phyloP scores from a whole-genome alignment of 2,113 vertebrate species.

The Pelvicachromis taeniatus region DNA sequence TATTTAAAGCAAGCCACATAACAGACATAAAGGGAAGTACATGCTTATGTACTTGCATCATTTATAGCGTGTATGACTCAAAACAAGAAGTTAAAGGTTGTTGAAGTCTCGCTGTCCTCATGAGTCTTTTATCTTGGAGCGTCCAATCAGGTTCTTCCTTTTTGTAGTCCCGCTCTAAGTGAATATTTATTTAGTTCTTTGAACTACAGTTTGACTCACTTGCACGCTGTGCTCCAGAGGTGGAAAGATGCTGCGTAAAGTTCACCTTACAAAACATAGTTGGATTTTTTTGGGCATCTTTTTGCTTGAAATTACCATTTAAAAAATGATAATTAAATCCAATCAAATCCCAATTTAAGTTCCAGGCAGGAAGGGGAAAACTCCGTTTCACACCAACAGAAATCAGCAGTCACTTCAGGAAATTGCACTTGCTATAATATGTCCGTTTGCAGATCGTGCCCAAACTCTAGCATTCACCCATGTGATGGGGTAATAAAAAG shows the following conservation, averaged over 20 bases:
- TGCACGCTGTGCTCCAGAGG: not conserved
- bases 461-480: constrained; percentile 4
- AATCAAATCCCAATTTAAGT: not conserved
- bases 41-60: not conserved
- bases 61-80: not conserved
- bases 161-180: not conserved
- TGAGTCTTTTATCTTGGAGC: not conserved
- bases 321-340: not conserved
- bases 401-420: constrained; percentile 25
- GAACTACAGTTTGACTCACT: not conserved
- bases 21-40: not conserved
- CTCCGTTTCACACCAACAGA: not conserved
- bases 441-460: not conserved
- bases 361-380: not conserved
- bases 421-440: not conserved
- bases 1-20: constrained; percentile 57
- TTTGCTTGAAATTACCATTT: not conserved
- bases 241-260: not conserved
- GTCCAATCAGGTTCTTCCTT: not conserved
- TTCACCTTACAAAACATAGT: not conserved
- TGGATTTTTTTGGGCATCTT: not conserved
- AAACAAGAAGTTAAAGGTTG: not conserved
- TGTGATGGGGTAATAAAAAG: constrained; percentile 26
- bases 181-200: not conserved
- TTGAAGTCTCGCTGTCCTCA: not conserved